Evolutionary conservation across 2,113 vertebrate species (phyloP), one percentile per base, ranked within the genome.

Genomic region (Sphyrna mokarran): DNA sequence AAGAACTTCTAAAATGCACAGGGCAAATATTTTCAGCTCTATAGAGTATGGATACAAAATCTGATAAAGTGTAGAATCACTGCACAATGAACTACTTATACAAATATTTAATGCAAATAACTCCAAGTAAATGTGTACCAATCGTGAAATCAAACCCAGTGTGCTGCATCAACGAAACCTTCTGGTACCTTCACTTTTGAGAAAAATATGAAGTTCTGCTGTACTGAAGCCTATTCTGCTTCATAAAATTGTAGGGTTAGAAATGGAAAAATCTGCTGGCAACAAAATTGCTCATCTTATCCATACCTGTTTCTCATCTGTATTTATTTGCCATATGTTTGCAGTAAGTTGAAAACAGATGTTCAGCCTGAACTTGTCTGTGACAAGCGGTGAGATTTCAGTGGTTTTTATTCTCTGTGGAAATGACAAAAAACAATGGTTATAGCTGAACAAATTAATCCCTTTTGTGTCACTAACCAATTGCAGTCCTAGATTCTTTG

Each of bases 261-360:
- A 89, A 58, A 54, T 86, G 83, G 43, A 86, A 48, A 86, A 58
- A 48, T 89, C 43, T 89, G 48, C 86, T 89, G 86, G 20, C 40
- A 8, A n/a, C 20, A 23, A 58, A 89, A 29, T 89, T 26, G 86
- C 48, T 58, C 58, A 9, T 48, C 86, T 54, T 54, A 33, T 54
- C 86, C 48, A 9, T 89, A 89, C 86, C 86, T 54, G 48, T 29
- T 54, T 29, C 11, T 89, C 86, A 89, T 89, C 86, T 89, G 86
- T 89, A 48, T 58, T 89, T 54, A 54, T 89, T 89, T 89, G 86
- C 43, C 86, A 89, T 89, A 54, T 58, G 86, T 89, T 89, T 29
- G 48, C 86, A 54, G 58, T 33, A 89, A 89, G 23, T 54, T 23
- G 29, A 58, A 26, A 89, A 89, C 86, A 89, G 86, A 89, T 89